These are phyloP conservation scores for Littorina saxatilis DNA, from an alignment of 1,140 invertebrate genomes.

Conservation along the genomic window DNA sequence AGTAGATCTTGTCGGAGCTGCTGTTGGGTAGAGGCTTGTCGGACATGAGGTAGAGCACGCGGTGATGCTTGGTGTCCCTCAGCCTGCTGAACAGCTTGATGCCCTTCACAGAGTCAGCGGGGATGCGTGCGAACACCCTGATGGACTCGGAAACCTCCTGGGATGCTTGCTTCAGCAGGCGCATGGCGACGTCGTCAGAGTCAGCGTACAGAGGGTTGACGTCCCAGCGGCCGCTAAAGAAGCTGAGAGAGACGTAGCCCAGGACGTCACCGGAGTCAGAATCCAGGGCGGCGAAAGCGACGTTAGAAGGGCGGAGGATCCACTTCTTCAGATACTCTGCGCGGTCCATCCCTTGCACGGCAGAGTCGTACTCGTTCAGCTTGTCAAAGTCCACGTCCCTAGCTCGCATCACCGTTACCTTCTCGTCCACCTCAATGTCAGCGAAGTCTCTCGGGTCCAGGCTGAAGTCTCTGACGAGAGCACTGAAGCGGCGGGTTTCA, in stretches of 20 bases:
- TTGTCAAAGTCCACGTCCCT: conserved; percentile 11
- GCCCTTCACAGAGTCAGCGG: background rate
- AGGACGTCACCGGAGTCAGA: background rate
- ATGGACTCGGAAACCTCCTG: conserved; percentile 17
- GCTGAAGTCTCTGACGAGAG: conserved; percentile 30
- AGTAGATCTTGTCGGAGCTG: conserved; percentile 28
- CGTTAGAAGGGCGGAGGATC: conserved; percentile 6
- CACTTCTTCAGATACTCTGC: conserved; percentile 12
- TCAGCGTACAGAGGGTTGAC: conserved; percentile 25
- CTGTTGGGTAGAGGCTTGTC: conserved; percentile 7
- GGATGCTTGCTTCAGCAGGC: conserved; percentile 21
- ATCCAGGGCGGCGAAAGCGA: conserved; percentile 26
- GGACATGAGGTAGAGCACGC: conserved; percentile 29
- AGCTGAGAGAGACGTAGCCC: conserved; percentile 31
- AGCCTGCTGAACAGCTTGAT: conserved; percentile 29
- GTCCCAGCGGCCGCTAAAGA: conserved; percentile 26
- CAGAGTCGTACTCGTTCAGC: conserved; percentile 14
- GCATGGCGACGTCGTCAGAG: conserved; percentile 26
- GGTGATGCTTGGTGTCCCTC: conserved; percentile 14
- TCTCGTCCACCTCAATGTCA: background rate
- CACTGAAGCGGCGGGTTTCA: conserved; percentile 23
- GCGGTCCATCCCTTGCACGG: conserved; percentile 18
- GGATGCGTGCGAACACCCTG: conserved; percentile 24
- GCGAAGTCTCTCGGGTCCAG: conserved; percentile 19
- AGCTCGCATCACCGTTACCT: background rate